Percentiles rank a stretch among this genome's conserved stretches.
Evolutionary conservation across 2,113 vertebrate genomes (phyloP).

Genomic region (Pitta sordida): DNA sequence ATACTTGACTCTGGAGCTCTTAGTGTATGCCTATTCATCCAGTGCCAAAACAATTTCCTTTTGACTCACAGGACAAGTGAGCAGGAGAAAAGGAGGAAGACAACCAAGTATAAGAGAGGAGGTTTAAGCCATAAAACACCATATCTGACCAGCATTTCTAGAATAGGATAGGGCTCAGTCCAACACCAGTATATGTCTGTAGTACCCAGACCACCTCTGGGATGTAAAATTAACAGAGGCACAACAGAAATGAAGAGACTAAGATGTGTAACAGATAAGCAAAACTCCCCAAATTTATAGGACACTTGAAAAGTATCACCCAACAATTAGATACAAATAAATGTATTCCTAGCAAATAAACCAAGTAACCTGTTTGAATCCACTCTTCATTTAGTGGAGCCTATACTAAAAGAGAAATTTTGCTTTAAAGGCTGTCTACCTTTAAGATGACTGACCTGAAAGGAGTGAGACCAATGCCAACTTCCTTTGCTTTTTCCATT

Average conservation of each 20-base stretch:
- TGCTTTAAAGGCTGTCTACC: neutral
- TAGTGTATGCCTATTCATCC: neutral
- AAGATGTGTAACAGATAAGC: neutral
- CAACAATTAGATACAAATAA: neutral
- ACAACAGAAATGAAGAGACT: neutral
- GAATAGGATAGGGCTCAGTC: neutral
- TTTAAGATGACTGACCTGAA: neutral
- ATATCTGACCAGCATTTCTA: neutral
- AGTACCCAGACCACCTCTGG: neutral
- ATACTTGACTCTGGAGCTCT: neutral
- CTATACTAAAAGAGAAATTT: neutral
- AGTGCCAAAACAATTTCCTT: neutral
- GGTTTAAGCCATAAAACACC: neutral
- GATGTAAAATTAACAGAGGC: neutral
- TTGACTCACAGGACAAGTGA: neutral
- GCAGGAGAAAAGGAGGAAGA: neutral
- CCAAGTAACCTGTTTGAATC: neutral
- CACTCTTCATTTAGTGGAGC: neutral
- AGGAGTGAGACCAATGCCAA: neutral
- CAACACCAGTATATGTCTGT: neutral
- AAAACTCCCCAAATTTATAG: fast-evolving
- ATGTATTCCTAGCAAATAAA: neutral
- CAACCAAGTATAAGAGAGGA: neutral
- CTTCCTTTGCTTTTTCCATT: neutral
- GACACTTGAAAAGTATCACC: neutral